These are phyloP conservation scores for Drosophila paracracens DNA, from an alignment of 2,888 invertebrate species.

Conservation along the genomic window DNA sequence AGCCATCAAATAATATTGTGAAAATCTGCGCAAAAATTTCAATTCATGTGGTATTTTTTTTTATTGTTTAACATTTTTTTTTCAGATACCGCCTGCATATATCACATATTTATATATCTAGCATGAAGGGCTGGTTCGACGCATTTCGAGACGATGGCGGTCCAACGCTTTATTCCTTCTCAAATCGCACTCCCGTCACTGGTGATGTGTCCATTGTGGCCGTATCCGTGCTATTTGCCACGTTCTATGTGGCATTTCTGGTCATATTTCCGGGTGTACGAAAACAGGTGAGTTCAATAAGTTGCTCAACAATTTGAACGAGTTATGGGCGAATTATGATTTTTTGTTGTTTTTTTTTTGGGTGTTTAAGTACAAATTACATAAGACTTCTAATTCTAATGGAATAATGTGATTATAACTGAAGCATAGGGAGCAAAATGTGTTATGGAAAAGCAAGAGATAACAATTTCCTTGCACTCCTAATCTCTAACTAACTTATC, in stretches of 20 bases:
- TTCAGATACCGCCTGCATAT: constrained; percentile 72
- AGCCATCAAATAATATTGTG: constrained; percentile 31
- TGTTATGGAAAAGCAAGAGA: too few species aligned
- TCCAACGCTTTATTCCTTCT: constrained; percentile 97
- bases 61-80: not conserved
- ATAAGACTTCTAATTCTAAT: not conserved
- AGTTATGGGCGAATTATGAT: not conserved
- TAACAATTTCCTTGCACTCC: too few species aligned
- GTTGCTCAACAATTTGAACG: not conserved
- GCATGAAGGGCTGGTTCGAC: constrained; percentile 98
- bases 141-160: constrained; percentile 98
- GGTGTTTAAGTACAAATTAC: not conserved
- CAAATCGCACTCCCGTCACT: constrained; percentile 97
- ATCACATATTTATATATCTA: constrained; percentile 68
- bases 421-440: too few species aligned
- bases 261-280: constrained; percentile 98
- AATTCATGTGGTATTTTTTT: constrained; percentile 13
- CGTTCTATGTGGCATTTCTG: constrained; percentile 96
- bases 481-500: too few species aligned
- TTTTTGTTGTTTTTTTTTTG: not conserved
- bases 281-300: constrained; percentile 90
- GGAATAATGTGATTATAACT: not conserved
- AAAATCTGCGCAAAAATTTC: constrained; percentile 36
- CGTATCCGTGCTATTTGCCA: constrained; percentile 94
- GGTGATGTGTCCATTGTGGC: constrained; percentile 96